Evolutionary conservation across 2,113 vertebrate species (phyloP).

Genomic region (Stigmatopora argus): DNA sequence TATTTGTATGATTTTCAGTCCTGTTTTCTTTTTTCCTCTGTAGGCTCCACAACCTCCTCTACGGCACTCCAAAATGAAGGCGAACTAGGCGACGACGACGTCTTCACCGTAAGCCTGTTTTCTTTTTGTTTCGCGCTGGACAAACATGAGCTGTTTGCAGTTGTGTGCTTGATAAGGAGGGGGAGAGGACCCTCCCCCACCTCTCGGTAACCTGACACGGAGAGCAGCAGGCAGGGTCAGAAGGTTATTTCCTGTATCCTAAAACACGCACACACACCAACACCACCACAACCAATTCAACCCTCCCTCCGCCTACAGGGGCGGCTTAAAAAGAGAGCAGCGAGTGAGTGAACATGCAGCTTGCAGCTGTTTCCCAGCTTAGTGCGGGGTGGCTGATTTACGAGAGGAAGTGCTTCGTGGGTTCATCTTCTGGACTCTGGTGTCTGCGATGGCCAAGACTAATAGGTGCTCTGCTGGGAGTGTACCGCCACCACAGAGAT

Average conservation of each 20-base stretch:
- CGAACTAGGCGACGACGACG: constrained; percentile 94
- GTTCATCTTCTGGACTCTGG: constrained; percentile 67
- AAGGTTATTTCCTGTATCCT: constrained; percentile 90
- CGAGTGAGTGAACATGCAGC: constrained; percentile 67
- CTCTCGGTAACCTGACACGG: constrained; percentile 55
- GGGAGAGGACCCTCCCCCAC: neutral
- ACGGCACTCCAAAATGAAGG: constrained; percentile 96
- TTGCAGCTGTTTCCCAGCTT: constrained; percentile 93
- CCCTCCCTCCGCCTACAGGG: constrained; percentile 24
- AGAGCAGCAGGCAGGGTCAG: constrained; percentile 88
- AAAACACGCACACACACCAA: constrained; percentile 39
- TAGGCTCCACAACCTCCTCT: constrained; percentile 96
- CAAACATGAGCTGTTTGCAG: neutral
- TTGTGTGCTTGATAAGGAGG: neutral
- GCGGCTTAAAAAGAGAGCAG: constrained; percentile 70
- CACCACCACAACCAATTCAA: neutral
- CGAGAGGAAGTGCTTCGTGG: constrained; percentile 70
- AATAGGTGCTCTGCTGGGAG: constrained; percentile 66
- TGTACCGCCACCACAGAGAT: constrained; percentile 53
- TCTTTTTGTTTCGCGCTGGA: neutral
- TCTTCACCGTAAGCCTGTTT: constrained; percentile 83
- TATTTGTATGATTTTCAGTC: neutral
- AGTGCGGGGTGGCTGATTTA: constrained; percentile 89
- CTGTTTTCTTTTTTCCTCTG: neutral
- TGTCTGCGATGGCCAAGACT: constrained; percentile 67